phyloP scores from a whole-genome alignment of 2,888 invertebrate genomes.

The Andrena hattorfiana region DNA sequence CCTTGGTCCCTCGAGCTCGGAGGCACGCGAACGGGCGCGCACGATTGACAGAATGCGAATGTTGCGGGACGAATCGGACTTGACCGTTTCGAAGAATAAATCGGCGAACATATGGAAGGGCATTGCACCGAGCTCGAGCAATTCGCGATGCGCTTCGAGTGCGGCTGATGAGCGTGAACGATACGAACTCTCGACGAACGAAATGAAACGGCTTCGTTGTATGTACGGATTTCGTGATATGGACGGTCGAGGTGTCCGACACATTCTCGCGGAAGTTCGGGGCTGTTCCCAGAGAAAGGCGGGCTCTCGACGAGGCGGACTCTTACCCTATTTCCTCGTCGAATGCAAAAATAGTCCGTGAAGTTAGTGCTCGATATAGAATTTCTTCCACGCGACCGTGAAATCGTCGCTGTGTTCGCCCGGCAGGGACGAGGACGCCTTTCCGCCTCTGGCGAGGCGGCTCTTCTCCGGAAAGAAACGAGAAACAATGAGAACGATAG shows the following conservation, averaged over 20 bases:
- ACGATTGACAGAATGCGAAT: not conserved
- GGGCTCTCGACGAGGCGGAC: slow-evolving; percentile 27
- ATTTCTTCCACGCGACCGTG: slow-evolving; percentile 5
- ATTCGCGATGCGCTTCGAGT: not conserved
- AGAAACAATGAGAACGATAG: slow-evolving; percentile 20
- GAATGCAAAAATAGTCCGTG: slow-evolving; percentile 63
- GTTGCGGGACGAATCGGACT: not conserved
- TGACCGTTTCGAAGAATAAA: not conserved
- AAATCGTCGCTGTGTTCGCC: not conserved
- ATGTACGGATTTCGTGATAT: slow-evolving; percentile 42
- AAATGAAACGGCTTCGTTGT: slow-evolving; percentile 51
- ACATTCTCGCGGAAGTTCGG: slow-evolving; percentile 1
- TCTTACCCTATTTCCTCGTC: slow-evolving; percentile 46
- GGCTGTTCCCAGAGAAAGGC: not conserved
- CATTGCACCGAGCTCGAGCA: not conserved
- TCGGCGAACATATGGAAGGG: not conserved
- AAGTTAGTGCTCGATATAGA: slow-evolving; percentile 32
- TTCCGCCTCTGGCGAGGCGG: not conserved
- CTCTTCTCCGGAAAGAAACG: not conserved
- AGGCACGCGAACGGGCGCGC: not conserved
- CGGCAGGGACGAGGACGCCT: not conserved
- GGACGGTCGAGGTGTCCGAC: slow-evolving; percentile 13
- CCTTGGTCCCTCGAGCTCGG: slow-evolving; percentile 17
- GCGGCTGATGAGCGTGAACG: not conserved
- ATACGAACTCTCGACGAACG: not conserved